Evolutionary conservation across 2,888 invertebrate genomes (phyloP).

Genomic region (Phaedon cochleariae): DNA sequence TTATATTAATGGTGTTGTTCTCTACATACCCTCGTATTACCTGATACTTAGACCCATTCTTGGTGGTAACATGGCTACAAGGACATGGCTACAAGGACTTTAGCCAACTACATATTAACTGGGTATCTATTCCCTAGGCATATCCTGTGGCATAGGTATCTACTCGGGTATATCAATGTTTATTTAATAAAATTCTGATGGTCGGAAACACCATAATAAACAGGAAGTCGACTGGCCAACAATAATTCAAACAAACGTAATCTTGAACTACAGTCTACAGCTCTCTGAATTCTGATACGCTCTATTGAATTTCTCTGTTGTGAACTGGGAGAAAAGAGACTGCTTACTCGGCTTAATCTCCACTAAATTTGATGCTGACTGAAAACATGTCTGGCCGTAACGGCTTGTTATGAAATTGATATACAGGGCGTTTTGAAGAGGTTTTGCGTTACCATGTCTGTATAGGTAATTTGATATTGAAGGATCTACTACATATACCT

Average conservation of each 20-base stretch:
- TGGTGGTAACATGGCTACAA: too few relatives aligned
- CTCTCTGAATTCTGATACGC: conserved; percentile 9
- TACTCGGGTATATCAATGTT: neutral
- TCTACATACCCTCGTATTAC: too few relatives aligned
- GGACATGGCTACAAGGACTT: too few relatives aligned
- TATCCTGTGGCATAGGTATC: neutral
- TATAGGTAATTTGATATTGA: too few relatives aligned
- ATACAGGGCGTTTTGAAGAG: neutral
- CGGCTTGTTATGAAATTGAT: too few relatives aligned
- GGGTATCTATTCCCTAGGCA: too few relatives aligned
- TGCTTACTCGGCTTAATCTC: too few relatives aligned
- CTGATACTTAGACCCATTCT: too few relatives aligned
- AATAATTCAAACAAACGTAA: neutral
- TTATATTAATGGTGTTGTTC: too few relatives aligned
- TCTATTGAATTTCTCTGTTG: neutral
- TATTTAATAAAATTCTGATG: neutral
- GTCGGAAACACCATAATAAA: conserved; percentile 10
- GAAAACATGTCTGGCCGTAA: neutral
- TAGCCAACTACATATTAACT: too few relatives aligned
- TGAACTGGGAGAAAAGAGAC: neutral
- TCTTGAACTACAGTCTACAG: neutral
- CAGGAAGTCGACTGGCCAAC: conserved; percentile 11
- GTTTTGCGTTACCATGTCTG: neutral
- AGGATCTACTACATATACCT: too few relatives aligned
- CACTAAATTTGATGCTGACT: neutral